Evolutionary conservation across 2,797 vertebrate genomes (phyloP).

Genomic region (Yasuhikotakia modesta): DNA sequence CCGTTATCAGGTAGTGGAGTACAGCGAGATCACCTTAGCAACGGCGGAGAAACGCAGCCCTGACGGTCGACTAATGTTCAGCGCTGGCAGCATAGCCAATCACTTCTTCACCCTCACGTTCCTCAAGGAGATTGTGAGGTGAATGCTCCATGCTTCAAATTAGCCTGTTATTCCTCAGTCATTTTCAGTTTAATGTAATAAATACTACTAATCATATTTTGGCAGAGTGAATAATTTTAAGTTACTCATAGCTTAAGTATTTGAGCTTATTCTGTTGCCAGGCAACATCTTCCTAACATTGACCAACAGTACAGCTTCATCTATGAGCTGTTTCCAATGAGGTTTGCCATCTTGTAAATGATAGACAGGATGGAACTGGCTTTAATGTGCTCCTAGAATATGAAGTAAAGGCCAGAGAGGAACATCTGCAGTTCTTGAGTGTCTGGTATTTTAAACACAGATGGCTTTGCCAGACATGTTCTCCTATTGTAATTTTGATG

Average conservation of each 20-base stretch:
- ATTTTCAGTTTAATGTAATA: background rate
- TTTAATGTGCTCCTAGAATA: conserved; percentile 45
- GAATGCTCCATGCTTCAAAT: conserved; percentile 57
- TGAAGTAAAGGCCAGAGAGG: conserved; percentile 52
- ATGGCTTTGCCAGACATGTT: conserved; percentile 52
- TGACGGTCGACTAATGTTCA: conserved; percentile 91
- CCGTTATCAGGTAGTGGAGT: conserved; percentile 93
- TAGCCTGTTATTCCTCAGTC: background rate
- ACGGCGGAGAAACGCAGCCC: conserved; percentile 86
- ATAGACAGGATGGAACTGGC: conserved; percentile 41
- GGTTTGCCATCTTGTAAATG: conserved; percentile 55
- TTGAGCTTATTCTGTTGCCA: conserved; percentile 39
- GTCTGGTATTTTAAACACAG: conserved; percentile 57
- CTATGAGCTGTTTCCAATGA: conserved; percentile 49
- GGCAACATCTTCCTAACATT: conserved; percentile 13
- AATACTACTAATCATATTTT: background rate
- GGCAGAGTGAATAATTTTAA: background rate
- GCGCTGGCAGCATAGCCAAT: conserved; percentile 91
- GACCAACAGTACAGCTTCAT: conserved; percentile 33
- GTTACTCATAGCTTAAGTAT: conserved; percentile 2
- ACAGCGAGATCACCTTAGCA: conserved; percentile 93
- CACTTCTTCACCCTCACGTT: conserved; percentile 92
- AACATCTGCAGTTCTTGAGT: conserved; percentile 52
- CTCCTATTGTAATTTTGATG: conserved; percentile 49
- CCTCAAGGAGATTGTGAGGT: conserved; percentile 89